phyloP scores from a whole-genome alignment of 2,113 vertebrate genomes.

The Gasterosteus aculeatus region DNA sequence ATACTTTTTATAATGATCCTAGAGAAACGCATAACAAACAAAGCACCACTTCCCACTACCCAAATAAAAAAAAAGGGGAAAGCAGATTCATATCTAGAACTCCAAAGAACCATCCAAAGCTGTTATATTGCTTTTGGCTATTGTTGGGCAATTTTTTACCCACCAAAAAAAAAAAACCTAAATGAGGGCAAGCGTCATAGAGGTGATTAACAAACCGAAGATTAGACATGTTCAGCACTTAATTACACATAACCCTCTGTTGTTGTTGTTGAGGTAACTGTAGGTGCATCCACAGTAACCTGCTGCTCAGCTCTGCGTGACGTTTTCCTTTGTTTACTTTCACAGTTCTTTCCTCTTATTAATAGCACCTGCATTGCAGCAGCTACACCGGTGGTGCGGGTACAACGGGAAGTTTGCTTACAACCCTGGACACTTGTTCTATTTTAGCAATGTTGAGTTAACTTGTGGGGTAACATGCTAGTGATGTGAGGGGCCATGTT shows the following conservation, averaged over 20 bases:
- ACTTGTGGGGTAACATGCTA: not conserved
- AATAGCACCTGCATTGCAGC: not conserved
- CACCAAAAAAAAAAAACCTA: not conserved
- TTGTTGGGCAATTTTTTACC: not conserved
- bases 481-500: not conserved
- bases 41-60: not conserved
- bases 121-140: not conserved
- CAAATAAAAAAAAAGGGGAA: too few relatives aligned
- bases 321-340: not conserved
- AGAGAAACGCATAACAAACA: not conserved
- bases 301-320: not conserved
- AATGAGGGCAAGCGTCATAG: not conserved
- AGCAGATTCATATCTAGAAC: not conserved
- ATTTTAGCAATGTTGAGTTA: not conserved
- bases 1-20: not conserved
- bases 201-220: not conserved
- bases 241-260: not conserved
- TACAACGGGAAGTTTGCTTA: constrained; percentile 3
- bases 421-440: not conserved
- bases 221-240: not conserved
- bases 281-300: not conserved
- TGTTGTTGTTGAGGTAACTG: not conserved
- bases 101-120: not conserved
- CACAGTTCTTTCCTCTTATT: not conserved
- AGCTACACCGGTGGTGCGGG: not conserved